A percentile compares a stretch with the other conserved stretches of the same genome.
These are phyloP conservation scores for Alca torda DNA, from an alignment of 2,797 vertebrate species.

Conservation along the genomic window DNA sequence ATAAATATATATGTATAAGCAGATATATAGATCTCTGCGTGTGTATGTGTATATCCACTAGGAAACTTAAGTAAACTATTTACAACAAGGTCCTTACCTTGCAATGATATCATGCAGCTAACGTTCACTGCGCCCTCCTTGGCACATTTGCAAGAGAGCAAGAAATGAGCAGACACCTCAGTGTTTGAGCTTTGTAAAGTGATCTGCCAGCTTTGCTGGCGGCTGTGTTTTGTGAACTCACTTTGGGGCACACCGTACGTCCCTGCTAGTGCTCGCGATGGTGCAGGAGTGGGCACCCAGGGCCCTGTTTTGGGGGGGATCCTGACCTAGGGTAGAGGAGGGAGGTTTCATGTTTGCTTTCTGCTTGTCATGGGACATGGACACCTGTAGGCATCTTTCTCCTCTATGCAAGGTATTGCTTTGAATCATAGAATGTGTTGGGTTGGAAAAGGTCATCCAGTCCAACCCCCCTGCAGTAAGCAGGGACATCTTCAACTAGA, in stretches of 20 bases:
- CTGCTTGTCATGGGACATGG: neutral
- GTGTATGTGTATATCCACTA: neutral
- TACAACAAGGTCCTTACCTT: neutral
- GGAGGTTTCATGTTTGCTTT: neutral
- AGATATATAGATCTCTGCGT: rapidly evolving
- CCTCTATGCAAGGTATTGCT: neutral
- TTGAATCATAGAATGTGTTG: neutral
- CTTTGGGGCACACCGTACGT: neutral
- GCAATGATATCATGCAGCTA: neutral
- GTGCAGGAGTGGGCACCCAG: neutral
- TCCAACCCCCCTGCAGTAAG: too few relatives aligned
- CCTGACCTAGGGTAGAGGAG: neutral
- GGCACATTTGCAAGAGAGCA: slow-evolving; percentile 6
- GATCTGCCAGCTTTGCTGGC: slow-evolving; percentile 13
- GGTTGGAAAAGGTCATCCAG: too few relatives aligned
- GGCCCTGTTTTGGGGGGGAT: neutral
- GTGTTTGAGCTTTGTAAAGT: slow-evolving; percentile 21
- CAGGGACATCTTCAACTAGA: too few relatives aligned
- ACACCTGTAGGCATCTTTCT: neutral
- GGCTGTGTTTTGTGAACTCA: neutral
- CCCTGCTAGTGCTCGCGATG: neutral
- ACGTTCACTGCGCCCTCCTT: neutral
- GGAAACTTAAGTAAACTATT: neutral
- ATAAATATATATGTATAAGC: rapidly evolving
- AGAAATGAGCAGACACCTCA: neutral